phyloP scores from a whole-genome alignment of 2,797 vertebrate species.

The Gephyroberyx darwinii region DNA sequence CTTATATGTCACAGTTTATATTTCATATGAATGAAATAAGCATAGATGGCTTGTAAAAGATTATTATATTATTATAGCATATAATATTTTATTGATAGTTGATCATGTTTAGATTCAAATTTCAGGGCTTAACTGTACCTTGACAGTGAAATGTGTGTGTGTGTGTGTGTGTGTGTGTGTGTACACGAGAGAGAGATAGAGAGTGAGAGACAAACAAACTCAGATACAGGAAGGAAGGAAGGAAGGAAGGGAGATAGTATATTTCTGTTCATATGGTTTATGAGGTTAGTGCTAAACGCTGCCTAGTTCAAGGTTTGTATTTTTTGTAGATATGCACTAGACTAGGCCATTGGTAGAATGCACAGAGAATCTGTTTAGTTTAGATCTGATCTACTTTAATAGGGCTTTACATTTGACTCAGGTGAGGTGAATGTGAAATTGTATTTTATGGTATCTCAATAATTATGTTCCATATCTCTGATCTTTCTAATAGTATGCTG shows the following conservation, averaged over 20 bases:
- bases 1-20: constrained; percentile 29
- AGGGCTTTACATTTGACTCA: constrained; percentile 55
- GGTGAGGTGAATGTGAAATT: constrained; percentile 49
- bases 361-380: constrained; percentile 4
- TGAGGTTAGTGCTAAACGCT: background rate
- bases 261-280: constrained; percentile 15
- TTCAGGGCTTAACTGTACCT: constrained; percentile 44
- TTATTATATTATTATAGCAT: constrained; percentile 23
- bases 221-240: too few relatives aligned
- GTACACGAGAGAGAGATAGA: background rate
- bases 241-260: background rate
- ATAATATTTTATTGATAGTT: constrained; percentile 23
- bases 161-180: constrained; percentile 3
- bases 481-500: background rate
- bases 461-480: background rate
- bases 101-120: constrained; percentile 26
- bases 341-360: constrained; percentile 6
- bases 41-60: constrained; percentile 27
- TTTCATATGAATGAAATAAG: constrained; percentile 44
- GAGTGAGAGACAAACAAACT: background rate
- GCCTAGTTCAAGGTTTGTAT: constrained; percentile 13
- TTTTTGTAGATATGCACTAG: constrained; percentile 27
- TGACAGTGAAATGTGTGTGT: constrained; percentile 13
- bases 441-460: constrained; percentile 25
- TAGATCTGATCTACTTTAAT: constrained; percentile 24